Evolutionary conservation across 1,140 invertebrate genomes (phyloP).

Genomic region (Grapholita molesta): DNA sequence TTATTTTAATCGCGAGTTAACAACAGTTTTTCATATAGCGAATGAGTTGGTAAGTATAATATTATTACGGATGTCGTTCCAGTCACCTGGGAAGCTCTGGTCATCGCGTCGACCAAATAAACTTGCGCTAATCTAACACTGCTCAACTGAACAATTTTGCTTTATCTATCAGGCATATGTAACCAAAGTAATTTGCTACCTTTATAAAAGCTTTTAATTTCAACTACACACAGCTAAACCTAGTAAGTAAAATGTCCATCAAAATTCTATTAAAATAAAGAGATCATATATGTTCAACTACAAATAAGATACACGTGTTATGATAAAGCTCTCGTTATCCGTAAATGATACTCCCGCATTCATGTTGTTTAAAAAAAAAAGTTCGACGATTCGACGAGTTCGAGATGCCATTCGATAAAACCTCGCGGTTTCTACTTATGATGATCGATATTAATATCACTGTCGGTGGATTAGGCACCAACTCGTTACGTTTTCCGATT

Average conservation of each 20-base stretch:
- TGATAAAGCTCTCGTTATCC: constrained; percentile 67
- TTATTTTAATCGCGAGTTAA: constrained; percentile 53
- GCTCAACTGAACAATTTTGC: constrained; percentile 33
- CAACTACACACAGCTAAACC: constrained; percentile 63
- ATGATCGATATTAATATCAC: too few relatives aligned
- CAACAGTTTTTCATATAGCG: constrained; percentile 35
- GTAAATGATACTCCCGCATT: constrained; percentile 49
- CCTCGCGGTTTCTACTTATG: constrained; percentile 3
- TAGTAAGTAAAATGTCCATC: constrained; percentile 77
- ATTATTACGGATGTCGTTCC: background rate
- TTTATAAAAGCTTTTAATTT: constrained; percentile 40
- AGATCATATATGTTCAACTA: constrained; percentile 71
- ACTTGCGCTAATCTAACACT: constrained; percentile 23
- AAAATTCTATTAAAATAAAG: constrained; percentile 76
- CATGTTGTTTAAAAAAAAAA: constrained; percentile 42
- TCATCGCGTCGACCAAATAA: background rate
- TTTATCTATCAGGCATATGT: constrained; percentile 41
- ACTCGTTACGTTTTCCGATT: too few relatives aligned
- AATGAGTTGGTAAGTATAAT: constrained; percentile 30
- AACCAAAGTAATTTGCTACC: constrained; percentile 58
- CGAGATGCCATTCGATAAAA: background rate
- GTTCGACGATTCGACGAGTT: constrained; percentile 48
- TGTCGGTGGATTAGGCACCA: too few relatives aligned
- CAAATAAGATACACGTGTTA: constrained; percentile 67
- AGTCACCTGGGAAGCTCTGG: background rate